Base-by-base conservation (phyloP, 1,140 invertebrate genomes). In the Heliconius himera region DNA sequence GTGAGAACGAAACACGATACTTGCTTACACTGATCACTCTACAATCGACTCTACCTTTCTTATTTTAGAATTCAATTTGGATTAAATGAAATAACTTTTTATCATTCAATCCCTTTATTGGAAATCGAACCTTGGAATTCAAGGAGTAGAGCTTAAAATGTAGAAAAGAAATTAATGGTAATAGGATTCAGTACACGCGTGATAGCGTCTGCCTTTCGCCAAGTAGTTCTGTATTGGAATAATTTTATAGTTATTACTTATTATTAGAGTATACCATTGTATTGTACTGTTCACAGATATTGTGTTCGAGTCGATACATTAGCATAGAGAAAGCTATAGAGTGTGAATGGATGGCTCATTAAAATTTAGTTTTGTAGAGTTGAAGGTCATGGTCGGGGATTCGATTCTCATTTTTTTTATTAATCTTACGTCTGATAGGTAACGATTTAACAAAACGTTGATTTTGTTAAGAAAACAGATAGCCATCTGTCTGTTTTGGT, bases 181-280 rank as follows among this genome's bases (percentile, higher is more conserved):
- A 90, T 90, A 91, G 88, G 86, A 93, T 90, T 91, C 90, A 88
- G 85, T 81, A 84, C 85, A 87, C 88, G 86, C 88, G 89, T 93
- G 91, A 94, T 94, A 94, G 83, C 89, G 92, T 91, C 89, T 90
- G 84, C 87, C 89, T 92, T 93, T 93, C 90, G 88, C 89, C 88
- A 85, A 89, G 90, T 93, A 90, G 89, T 91, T 91, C 90, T 87
- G 89, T 92, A 91, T 89, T 91, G 89, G 86, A 92, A 92, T 92
- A 92, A 91, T 93, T 93, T 93, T 90, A 92, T 93, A 94, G 91
- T 92, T 92, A 90, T 92, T 93, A 91, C 89, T 90, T 87, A 89
- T 89, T 88, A 87, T 90, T 91, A 90, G 85, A 87, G 70, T 38
- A 72, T 18, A 41, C 70, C 70, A 72, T 72, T 38, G 70, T 66